Conservation (phyloP, 2,888 invertebrate species). For the Acronicta alni region DNA sequence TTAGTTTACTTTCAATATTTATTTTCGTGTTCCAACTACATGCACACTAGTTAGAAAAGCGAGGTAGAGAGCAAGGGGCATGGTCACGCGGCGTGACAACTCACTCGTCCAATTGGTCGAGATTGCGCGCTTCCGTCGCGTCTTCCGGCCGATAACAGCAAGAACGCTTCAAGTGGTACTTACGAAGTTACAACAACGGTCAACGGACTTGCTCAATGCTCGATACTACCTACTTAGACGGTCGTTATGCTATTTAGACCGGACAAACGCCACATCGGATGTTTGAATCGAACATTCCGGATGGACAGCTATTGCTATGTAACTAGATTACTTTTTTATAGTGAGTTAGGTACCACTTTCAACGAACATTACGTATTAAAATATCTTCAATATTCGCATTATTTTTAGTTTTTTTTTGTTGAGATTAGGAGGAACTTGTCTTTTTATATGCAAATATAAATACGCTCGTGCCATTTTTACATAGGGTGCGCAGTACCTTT, state of each 20-base stretch:
- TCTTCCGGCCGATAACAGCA: slow-evolving; percentile 87
- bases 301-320: slow-evolving; percentile 27
- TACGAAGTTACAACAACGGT: slow-evolving; percentile 77
- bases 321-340: slow-evolving; percentile 8
- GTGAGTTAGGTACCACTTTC: not conserved
- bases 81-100: slow-evolving; percentile 84
- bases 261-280: slow-evolving; percentile 52
- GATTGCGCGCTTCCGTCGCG: slow-evolving; percentile 87
- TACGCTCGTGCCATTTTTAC: no score
- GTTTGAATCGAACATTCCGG: slow-evolving; percentile 51
- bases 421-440: no score
- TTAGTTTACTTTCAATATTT: slow-evolving; percentile 25
- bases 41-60: slow-evolving; percentile 61
- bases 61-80: slow-evolving; percentile 73
- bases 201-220: slow-evolving; percentile 76
- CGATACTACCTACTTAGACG: slow-evolving; percentile 55
- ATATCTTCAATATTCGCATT: no score
- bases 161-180: slow-evolving; percentile 69
- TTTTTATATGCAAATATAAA: no score
- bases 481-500: no score
- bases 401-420: no score
- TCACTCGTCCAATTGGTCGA: slow-evolving; percentile 86
- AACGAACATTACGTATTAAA: not conserved
- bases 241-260: slow-evolving; percentile 54
- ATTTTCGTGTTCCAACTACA: slow-evolving; percentile 24